phyloP scores from a whole-genome alignment of 2,797 vertebrate species.

The Podarcis lilfordi region DNA sequence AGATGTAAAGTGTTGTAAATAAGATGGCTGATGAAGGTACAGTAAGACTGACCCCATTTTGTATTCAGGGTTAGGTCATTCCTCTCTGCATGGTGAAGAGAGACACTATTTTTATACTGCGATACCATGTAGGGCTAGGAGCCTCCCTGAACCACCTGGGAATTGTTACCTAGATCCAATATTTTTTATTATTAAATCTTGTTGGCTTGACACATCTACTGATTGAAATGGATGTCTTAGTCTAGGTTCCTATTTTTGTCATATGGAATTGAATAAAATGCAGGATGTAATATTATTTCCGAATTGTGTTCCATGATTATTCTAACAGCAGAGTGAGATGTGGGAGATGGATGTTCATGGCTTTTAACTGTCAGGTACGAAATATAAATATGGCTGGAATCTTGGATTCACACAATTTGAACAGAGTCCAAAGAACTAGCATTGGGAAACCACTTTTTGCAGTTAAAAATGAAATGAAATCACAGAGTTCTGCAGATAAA shows the following conservation, averaged over 20 bases:
- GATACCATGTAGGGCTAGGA: constrained; percentile 76
- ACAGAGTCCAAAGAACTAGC: constrained; percentile 42
- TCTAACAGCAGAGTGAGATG: constrained; percentile 53
- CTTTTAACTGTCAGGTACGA: constrained; percentile 40
- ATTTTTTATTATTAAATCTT: constrained; percentile 85
- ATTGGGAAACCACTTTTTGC: constrained; percentile 46
- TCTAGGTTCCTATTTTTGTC: constrained; percentile 85
- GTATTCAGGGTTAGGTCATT: constrained; percentile 73
- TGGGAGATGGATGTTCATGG: constrained; percentile 48
- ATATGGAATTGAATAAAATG: constrained; percentile 85
- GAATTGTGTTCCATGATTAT: constrained; percentile 77
- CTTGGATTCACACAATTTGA: constrained; percentile 52
- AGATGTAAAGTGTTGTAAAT: constrained; percentile 79
- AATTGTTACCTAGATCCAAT: constrained; percentile 79
- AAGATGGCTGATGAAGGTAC: constrained; percentile 72
- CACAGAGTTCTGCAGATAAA: background rate
- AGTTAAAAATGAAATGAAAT: constrained; percentile 25
- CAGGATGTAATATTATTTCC: constrained; percentile 80
- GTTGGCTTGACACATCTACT: constrained; percentile 81
- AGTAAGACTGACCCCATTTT: constrained; percentile 71
- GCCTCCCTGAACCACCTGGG: constrained; percentile 75
- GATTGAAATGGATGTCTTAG: constrained; percentile 85
- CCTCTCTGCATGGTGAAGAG: constrained; percentile 80
- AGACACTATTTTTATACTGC: constrained; percentile 85
- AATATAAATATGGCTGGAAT: constrained; percentile 29